These are phyloP conservation scores for Leuciscus idus DNA, from an alignment of 2,113 vertebrate species.

Conservation along the genomic window DNA sequence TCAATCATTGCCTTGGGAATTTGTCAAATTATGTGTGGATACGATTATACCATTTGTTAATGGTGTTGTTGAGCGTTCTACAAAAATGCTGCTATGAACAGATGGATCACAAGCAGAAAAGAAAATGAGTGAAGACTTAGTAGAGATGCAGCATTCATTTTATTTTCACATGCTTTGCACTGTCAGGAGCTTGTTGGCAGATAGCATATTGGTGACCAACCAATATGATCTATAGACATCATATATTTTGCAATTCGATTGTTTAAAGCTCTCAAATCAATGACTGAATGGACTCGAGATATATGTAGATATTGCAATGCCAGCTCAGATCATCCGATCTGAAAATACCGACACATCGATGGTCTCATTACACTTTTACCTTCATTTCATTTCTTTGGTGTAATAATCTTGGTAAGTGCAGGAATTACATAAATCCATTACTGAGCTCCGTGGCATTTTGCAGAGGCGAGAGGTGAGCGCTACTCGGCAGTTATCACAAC, in stretches of 20 bases:
- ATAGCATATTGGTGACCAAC: not conserved
- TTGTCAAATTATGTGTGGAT: conserved; percentile 14
- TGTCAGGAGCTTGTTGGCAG: not conserved
- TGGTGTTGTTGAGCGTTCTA: not conserved
- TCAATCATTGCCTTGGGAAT: conserved; percentile 12
- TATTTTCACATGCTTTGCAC: not conserved
- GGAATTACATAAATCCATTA: conserved; percentile 82
- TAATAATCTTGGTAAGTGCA: conserved; percentile 81
- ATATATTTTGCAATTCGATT: not conserved
- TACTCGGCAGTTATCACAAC: conserved; percentile 77
- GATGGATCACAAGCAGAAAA: conserved; percentile 18
- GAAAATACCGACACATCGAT: conserved; percentile 63
- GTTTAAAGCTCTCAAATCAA: not conserved
- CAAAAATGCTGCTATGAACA: conserved; percentile 25
- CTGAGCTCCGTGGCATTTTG: conserved; percentile 78
- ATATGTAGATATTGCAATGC: conserved; percentile 4
- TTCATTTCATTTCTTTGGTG: conserved; percentile 66
- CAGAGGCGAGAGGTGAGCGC: conserved; percentile 77
- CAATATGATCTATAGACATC: not conserved
- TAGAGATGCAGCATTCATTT: conserved; percentile 9
- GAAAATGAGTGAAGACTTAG: not conserved
- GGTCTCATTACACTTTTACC: conserved; percentile 70
- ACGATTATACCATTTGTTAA: not conserved
- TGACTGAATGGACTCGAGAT: not conserved
- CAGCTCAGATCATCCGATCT: conserved; percentile 19